A percentile compares a stretch with the other conserved stretches of the same genome.
phyloP scores from a whole-genome alignment of 1,140 invertebrate genomes.

The Protaetia brevitarsis region DNA sequence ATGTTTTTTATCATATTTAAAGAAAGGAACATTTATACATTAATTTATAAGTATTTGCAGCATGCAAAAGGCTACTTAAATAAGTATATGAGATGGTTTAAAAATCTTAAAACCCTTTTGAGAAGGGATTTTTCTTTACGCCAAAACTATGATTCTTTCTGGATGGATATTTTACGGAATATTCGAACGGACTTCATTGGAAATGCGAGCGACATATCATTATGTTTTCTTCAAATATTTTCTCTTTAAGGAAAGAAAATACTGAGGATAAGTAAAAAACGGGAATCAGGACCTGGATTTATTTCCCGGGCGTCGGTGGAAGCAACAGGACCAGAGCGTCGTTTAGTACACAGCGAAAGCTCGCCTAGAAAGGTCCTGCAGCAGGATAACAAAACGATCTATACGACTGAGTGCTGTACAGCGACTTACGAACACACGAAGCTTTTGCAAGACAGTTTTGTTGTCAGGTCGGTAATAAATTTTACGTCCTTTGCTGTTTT shows the following conservation, averaged over 20 bases:
- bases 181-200: too few relatives aligned
- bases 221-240: neutral
- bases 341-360: conserved; percentile 30
- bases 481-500: conserved; percentile 7
- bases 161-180: too few relatives aligned
- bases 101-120: too few relatives aligned
- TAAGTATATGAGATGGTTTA: too few relatives aligned
- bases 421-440: neutral
- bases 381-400: conserved; percentile 5
- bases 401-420: conserved; percentile 20
- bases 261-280: neutral
- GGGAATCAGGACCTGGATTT: conserved; percentile 23
- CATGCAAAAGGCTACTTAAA: too few relatives aligned
- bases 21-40: too few relatives aligned
- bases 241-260: neutral
- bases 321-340: conserved; percentile 24
- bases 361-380: conserved; percentile 14
- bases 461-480: conserved; percentile 20
- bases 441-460: conserved; percentile 24
- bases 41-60: too few relatives aligned
- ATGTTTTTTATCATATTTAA: too few relatives aligned
- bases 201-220: neutral
- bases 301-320: conserved; percentile 33
- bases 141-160: too few relatives aligned
- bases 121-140: too few relatives aligned